A percentile compares a stretch with the other conserved stretches of the same genome.
These are phyloP conservation scores for Drosophila testacea DNA, from an alignment of 2,888 invertebrate species.

Conservation along the genomic window DNA sequence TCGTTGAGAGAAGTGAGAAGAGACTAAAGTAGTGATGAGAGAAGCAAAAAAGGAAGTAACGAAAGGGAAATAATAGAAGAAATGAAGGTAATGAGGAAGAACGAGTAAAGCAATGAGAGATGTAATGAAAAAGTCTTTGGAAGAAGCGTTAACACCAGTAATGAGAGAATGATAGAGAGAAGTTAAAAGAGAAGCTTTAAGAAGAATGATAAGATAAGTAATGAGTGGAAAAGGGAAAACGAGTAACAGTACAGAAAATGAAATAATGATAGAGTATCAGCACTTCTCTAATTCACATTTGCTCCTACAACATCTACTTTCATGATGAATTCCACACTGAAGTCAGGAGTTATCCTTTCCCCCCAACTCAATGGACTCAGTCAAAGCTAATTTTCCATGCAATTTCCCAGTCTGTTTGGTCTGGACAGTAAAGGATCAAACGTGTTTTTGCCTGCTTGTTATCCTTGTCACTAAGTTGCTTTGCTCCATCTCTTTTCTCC, in stretches of 20 bases:
- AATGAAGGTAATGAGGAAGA: not conserved
- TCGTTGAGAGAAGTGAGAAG: not conserved
- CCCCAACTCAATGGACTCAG: constrained; percentile 2
- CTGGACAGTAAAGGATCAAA: constrained; percentile 2
- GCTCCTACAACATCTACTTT: not conserved
- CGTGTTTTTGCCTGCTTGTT: not conserved
- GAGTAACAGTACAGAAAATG: not conserved
- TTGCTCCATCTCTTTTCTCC: not conserved
- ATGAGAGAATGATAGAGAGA: not conserved
- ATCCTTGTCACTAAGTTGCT: not conserved
- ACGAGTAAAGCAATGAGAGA: not conserved
- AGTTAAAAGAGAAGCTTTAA: not conserved
- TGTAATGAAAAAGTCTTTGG: not conserved
- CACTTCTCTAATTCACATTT: not conserved
- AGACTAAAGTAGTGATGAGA: too few species aligned
- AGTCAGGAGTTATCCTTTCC: not conserved
- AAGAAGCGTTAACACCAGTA: not conserved
- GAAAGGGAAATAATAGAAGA: not conserved
- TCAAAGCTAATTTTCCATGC: constrained; percentile 74
- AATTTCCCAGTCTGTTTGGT: constrained; percentile 50
- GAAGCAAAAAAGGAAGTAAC: not conserved
- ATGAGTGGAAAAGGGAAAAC: not conserved
- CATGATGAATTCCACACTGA: not conserved
- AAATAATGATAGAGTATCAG: not conserved
- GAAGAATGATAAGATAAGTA: not conserved